Base-by-base conservation (phyloP, 2,113 vertebrate species). In the Albula glossodonta region DNA sequence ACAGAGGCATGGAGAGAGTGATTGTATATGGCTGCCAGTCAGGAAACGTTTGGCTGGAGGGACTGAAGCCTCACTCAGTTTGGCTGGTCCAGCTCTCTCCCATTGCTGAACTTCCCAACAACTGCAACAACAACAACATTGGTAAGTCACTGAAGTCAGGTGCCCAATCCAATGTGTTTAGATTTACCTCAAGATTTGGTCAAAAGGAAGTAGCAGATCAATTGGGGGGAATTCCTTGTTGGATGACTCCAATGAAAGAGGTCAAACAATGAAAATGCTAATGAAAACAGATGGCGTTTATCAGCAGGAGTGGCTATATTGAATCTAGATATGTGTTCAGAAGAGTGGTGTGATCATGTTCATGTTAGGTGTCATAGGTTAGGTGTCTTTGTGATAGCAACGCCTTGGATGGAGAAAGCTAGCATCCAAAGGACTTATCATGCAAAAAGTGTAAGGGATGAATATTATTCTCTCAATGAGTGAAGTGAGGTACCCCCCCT, bases 41-140 rank as follows among this genome's bases (percentile, higher is more conserved):
- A 25, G 77, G 41, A 25, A 50, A 50, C 9, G n/a, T 79, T 74
- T 74, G n/a, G 66, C 66, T 8, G n/a, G 22, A 74, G 19, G n/a
- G 19, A 31, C 66, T 70, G 5, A 15, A 70, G 15, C 19, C 63
- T 25, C n/a, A 10, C 31, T 49, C n/a, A 15, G 78, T 48, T 79
- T 11, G 11, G 41, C 48, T 74, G 66, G n/a, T 79, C 78, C 78
- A 50, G 50, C 51, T 50, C 25, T 63, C 74, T 84, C 82, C 88
- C 31, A 86, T 74, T 70, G 89, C 80, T 82, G 87, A 89, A 84
- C 2, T 12, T 4, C 51, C 82, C 82, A 49, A 52, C 70, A 81
- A 79, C 80, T 60, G 85, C 57, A 89, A 81, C 87, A 84, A 74
- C 70, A 66, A 90, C 85, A 60, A 84, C 81, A 79, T 79, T 79